Conservation (phyloP, 2,797 vertebrate species). For the Crypturellus tataupa region DNA sequence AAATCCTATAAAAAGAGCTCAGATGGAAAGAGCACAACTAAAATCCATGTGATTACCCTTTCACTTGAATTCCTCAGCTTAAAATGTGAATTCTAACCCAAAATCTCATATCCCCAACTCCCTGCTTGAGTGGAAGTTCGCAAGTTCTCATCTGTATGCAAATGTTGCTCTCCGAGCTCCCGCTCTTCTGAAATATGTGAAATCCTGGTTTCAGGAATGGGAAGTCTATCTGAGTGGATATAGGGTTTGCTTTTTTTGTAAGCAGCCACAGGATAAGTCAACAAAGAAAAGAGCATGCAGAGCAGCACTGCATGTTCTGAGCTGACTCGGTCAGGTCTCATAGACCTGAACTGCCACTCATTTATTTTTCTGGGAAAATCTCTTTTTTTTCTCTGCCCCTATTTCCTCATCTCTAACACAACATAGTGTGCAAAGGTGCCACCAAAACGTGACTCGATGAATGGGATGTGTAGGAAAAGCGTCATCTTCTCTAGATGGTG, state of each 20-base stretch:
- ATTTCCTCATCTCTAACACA: background rate
- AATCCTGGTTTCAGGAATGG: background rate
- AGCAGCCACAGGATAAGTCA: background rate
- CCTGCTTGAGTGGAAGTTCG: background rate
- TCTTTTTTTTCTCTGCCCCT: fast-evolving
- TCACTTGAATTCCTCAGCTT: background rate
- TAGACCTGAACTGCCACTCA: background rate
- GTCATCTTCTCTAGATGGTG: background rate
- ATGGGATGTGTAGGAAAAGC: background rate
- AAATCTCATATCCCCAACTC: background rate
- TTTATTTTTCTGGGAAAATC: background rate
- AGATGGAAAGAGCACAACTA: background rate
- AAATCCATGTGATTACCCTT: background rate
- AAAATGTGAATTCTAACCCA: background rate
- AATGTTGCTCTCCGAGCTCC: background rate
- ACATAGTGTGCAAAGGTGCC: background rate
- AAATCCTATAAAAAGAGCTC: background rate
- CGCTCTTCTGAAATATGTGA: background rate
- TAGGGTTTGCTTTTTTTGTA: background rate
- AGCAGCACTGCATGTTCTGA: background rate
- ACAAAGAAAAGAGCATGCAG: background rate
- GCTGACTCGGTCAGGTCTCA: background rate
- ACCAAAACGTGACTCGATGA: background rate
- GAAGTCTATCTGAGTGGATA: background rate
- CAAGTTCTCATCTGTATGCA: background rate